Evolutionary conservation across 2,113 vertebrate species (phyloP), one percentile per base, ranked within the genome.

Genomic region (Apeltes quadracus): DNA sequence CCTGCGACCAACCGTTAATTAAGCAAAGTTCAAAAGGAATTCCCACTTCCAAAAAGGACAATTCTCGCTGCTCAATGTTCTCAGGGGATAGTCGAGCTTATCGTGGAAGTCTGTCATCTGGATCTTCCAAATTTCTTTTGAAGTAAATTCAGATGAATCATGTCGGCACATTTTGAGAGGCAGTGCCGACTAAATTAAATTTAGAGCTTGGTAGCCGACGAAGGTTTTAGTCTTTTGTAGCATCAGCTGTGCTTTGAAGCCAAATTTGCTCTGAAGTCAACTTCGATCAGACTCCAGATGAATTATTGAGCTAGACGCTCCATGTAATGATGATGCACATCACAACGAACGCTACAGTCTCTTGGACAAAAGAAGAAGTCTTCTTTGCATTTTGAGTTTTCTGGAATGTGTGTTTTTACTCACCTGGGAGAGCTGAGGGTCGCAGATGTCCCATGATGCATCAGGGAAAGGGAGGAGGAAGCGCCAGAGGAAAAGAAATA

Each of bases 341-440:
- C 53, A 61, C 62, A 55, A 3, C 3, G 38, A 86, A 66, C 74
- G 54, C 61, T 3, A 23, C 29, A 61, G 62, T n/a, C 18, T 46
- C 51, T 75, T 4, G 50, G n/a, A 79, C 62, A 75, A 66, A 61
- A 55, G 70, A 62, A 82, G 66, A 65, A 48, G 27, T 36, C 22
- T 5, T 51, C 18, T 70, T 71, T 68, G 16, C 50, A 2, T 62
- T 36, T 66, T 25, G 16, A 51, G 38, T 64, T n/a, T 14, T 16
- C 2, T 32, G 41, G 41, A 8, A 63, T 44, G 20, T 44, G 44
- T 83, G 66, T 54, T 56, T 65, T 78, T 5, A 90, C 91, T 16
- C 66, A 92, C 92, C 88, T 91, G 91, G 8, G 91, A 92, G 61
- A 93, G 89, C 92, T 93, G 88, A 39, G 67, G 57, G 56, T 62